A percentile compares a stretch with the other conserved stretches of the same genome.
phyloP scores from a whole-genome alignment of 53 echinoderm and acorn worm species.

The Actinopyga echinites region DNA sequence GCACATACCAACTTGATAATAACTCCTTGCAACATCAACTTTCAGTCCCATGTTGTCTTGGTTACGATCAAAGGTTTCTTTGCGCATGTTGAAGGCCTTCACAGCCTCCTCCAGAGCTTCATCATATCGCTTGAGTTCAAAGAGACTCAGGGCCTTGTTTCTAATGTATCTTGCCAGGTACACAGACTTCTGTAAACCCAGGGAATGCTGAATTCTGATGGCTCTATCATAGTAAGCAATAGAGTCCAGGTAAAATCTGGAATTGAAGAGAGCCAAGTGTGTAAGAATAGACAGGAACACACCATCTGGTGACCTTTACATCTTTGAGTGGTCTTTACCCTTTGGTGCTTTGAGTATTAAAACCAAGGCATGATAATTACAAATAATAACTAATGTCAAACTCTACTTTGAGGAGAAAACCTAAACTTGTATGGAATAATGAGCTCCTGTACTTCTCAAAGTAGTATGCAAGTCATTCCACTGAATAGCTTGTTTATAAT shows the following conservation, averaged over 20 bases:
- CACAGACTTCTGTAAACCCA: slow-evolving; percentile 6
- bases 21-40: slow-evolving; percentile 16
- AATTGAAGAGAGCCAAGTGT: too few relatives aligned
- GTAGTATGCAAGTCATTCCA: too few relatives aligned
- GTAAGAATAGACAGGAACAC: too few relatives aligned
- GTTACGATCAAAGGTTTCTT: background rate
- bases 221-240: slow-evolving; percentile 33
- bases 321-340: too few relatives aligned
- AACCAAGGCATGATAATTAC: too few relatives aligned
- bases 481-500: too few relatives aligned
- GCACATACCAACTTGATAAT: slow-evolving; percentile 38
- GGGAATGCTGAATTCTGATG: slow-evolving; percentile 4
- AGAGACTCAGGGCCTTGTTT: slow-evolving; percentile 20
- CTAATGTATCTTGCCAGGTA: slow-evolving; percentile 32
- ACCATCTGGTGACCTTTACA: too few relatives aligned
- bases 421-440: too few relatives aligned
- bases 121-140: slow-evolving; percentile 20
- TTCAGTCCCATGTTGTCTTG: slow-evolving; percentile 21
- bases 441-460: too few relatives aligned
- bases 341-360: too few relatives aligned
- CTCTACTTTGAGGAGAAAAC: too few relatives aligned
- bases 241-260: background rate
- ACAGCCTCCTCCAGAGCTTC: slow-evolving; percentile 20
- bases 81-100: slow-evolving; percentile 28
- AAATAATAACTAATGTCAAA: too few relatives aligned